Conservation (phyloP, 2,797 vertebrate genomes). For the Hippocampus kuda region DNA sequence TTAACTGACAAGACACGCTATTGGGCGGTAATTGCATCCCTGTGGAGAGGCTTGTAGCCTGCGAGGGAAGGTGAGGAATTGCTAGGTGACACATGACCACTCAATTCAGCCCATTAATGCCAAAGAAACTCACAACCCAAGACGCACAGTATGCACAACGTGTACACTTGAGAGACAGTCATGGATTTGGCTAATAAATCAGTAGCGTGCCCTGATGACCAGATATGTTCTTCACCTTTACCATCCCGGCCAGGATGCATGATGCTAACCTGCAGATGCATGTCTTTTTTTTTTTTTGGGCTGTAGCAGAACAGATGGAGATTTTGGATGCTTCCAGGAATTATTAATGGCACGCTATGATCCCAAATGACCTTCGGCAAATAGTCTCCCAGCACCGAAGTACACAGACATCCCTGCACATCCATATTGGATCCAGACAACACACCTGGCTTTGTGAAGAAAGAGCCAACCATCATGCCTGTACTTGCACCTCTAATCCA, state of each 20-base stretch:
- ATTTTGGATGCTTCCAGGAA: constrained; percentile 66
- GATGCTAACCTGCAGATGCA: constrained; percentile 54
- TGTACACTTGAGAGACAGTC: constrained; percentile 21
- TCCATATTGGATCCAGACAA: constrained; percentile 66
- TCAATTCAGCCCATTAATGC: constrained; percentile 22
- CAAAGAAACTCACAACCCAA: constrained; percentile 18
- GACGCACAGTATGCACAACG: constrained; percentile 6
- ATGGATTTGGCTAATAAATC: constrained; percentile 45
- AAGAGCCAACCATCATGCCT: constrained; percentile 49
- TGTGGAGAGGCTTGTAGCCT: constrained; percentile 50
- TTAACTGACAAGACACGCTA: constrained; percentile 44
- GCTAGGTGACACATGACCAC: constrained; percentile 30
- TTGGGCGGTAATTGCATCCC: constrained; percentile 67
- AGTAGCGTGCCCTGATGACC: constrained; percentile 37
- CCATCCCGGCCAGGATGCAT: constrained; percentile 48
- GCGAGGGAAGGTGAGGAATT: constrained; percentile 47
- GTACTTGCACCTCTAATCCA: constrained; percentile 46
- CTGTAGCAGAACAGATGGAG: constrained; percentile 65
- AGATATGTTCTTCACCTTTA: constrained; percentile 45
- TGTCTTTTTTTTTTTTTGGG: constrained; percentile 54
- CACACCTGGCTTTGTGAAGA: constrained; percentile 58
- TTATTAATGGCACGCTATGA: constrained; percentile 72
- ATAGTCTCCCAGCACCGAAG: constrained; percentile 56
- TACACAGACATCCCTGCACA: constrained; percentile 52
- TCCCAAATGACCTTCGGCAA: constrained; percentile 73